Evolutionary conservation across 2,888 invertebrate genomes (phyloP).

Genomic region (Lepidocyrtinus sp.): DNA sequence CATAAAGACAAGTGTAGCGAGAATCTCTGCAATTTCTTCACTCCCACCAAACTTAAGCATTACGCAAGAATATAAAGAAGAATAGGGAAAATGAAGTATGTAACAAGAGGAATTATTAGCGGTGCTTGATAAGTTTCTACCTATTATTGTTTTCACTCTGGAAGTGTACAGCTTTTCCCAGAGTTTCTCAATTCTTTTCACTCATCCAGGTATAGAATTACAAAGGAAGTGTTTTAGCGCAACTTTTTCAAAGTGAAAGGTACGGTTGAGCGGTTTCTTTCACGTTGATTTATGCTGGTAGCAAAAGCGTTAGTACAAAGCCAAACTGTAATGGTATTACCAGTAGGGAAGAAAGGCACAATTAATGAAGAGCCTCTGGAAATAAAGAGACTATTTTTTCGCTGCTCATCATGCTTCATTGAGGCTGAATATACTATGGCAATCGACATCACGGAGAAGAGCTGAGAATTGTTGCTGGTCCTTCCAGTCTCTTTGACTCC

Average conservation of each 20-base stretch:
- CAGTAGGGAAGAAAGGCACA: not conserved
- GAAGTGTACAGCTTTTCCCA: not conserved
- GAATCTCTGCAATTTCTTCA: not conserved
- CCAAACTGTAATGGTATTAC: not conserved
- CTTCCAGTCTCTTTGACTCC: not conserved
- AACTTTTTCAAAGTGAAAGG: not conserved
- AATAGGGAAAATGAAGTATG: not conserved
- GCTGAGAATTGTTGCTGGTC: not conserved
- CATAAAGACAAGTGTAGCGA: not conserved
- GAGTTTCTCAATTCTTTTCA: not conserved
- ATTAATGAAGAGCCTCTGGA: not conserved
- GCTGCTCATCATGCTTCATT: not conserved
- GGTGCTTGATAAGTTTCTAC: no score
- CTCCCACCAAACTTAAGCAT: not conserved
- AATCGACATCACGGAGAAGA: not conserved
- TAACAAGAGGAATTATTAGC: no score
- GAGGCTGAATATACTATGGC: no score
- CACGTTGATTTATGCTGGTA: not conserved
- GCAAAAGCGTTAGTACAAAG: not conserved
- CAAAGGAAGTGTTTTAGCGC: not conserved
- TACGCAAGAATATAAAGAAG: not conserved
- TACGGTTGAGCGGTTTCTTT: slow-evolving; percentile 11
- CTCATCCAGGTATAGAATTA: not conserved
- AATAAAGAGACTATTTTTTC: not conserved
- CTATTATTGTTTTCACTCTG: not conserved